A percentile compares a stretch with the other conserved stretches of the same genome.
Conservation (phyloP, 2,888 invertebrate genomes). For the Hipparchia sbordonii region DNA sequence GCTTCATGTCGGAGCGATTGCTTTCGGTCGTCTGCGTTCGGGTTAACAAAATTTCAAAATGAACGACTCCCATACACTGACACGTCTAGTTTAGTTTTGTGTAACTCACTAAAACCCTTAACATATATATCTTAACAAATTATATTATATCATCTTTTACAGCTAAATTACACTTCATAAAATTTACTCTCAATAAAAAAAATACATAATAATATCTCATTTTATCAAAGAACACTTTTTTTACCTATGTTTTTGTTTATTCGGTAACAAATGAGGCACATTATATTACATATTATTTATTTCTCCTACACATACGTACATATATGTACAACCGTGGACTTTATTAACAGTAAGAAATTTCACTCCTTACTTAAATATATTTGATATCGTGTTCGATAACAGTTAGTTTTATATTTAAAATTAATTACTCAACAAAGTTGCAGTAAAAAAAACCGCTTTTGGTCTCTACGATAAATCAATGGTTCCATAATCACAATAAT, state of each 20-base stretch:
- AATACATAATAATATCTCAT: slow-evolving; percentile 80
- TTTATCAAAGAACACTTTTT: slow-evolving; percentile 75
- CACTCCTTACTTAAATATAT: slow-evolving; percentile 34
- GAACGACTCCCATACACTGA: slow-evolving; percentile 37
- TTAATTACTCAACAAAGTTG: slow-evolving; percentile 64
- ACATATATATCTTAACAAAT: slow-evolving; percentile 77
- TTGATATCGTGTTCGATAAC: slow-evolving; percentile 40
- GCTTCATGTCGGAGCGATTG: background rate
- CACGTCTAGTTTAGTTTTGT: slow-evolving; percentile 42
- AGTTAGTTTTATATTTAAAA: slow-evolving; percentile 44
- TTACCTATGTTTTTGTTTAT: slow-evolving; percentile 66
- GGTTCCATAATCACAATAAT: slow-evolving; percentile 76
- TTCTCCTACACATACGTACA: slow-evolving; percentile 35
- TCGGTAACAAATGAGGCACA: slow-evolving; percentile 82
- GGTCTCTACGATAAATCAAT: slow-evolving; percentile 72
- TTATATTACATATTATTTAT: slow-evolving; percentile 51
- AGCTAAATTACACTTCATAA: slow-evolving; percentile 78
- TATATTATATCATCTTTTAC: slow-evolving; percentile 79
- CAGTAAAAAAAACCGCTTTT: slow-evolving; percentile 63
- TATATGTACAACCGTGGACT: slow-evolving; percentile 40
- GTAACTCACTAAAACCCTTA: slow-evolving; percentile 60
- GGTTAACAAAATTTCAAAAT: background rate
- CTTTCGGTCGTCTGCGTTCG: background rate
- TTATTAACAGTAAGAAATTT: slow-evolving; percentile 32
- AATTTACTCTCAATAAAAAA: slow-evolving; percentile 74